Evolutionary conservation across 1,140 invertebrate species (phyloP), one percentile per base, ranked within the genome.

Genomic region (Megathymus violae): DNA sequence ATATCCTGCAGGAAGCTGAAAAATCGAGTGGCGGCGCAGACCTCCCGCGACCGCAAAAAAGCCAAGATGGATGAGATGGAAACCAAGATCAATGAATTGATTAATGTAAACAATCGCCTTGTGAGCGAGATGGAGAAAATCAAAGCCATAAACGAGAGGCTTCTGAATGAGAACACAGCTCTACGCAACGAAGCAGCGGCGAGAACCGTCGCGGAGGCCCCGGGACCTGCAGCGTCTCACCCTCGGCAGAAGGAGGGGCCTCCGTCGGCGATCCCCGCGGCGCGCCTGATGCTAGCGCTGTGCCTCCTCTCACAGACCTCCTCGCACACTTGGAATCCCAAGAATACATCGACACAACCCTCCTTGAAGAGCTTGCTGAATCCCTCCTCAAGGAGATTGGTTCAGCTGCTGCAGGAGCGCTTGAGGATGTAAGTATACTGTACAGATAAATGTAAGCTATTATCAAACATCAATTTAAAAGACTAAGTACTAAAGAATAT

Each of bases 11-110:
- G 98, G 86, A 99, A 99, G 92, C 83, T 99, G 69, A 99, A 99
- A 87, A 99, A 99, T 85, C 93, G 98, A 75, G 97, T 99, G 10
- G 98, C 98, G 31, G 98, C 98, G n/a, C 98, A 99, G 88, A 98
- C 97, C 36, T 99, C 98, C 0, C 93, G 98, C 50, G 98, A 99
- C 87, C 93, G 97, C n/a, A 99, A 99, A 81, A 99, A 99, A 86
- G 96, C 96, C 0, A 95, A 95, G 82, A 95, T 99, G 93, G 95
- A 96, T 62, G 96, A 97, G 71, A 94, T 99, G 86, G 97, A 99
- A 91, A 88, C 91, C 9, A 93, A 94, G 36, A 93, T 97, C 4
- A 92, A 93, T 63, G 80, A 92, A 16, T 82, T 96, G n/a, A 92
- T 92, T 61, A 92, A 94, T 25, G 91, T 92, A 67, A 95, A 96